Evolutionary conservation across 2,888 invertebrate species (phyloP), one percentile per base, ranked within the genome.

Genomic region (Temnothorax ravouxi): DNA sequence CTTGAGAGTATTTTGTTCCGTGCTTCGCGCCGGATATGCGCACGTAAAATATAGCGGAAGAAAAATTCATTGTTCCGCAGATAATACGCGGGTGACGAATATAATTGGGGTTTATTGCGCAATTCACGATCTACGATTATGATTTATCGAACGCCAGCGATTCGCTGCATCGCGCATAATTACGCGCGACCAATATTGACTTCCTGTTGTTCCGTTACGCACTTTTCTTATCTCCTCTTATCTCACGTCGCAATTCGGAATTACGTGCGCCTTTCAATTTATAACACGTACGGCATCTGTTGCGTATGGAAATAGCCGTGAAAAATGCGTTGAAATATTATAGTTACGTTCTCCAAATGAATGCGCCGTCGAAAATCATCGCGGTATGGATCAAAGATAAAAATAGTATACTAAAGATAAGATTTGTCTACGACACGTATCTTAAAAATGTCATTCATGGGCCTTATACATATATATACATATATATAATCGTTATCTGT

Each of bases 141-240:
- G 34, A 80, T 59, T 79, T 59, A 47, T 38, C 21, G 34, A 41
- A 54, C 29, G 21, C 8, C n/a, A 74, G 44, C 54, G 15, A 44
- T 13, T 76, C 52, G 3, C n/a, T 41, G 56, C 13, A 38, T 56
- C 44, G 21, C n/a, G 3, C 41, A 54, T 71, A 29, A 71, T 79
- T 79, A 79, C 34, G 25, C 71, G 34, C 8, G 13, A 47, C 15
- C 25, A 71, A 79, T 79, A 56, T 71, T 72, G 56, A 59, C 25
- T 25, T 41, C 29, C 67, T n/a, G 13, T 21, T 13, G 15, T 1
- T 59, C 3, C 21, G 18, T 21, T 71, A 44, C 29, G 34, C n/a
- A 2, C 13, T 59, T 59, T 59, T 13, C 21, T 80, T 59, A 72
- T 59, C 59, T 25, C 13, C 3, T 0, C 34, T 29, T 29, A 29